A percentile compares a stretch with the other conserved stretches of the same genome.
Conservation (phyloP, 2,113 vertebrate species). For the Thymallus thymallus region DNA sequence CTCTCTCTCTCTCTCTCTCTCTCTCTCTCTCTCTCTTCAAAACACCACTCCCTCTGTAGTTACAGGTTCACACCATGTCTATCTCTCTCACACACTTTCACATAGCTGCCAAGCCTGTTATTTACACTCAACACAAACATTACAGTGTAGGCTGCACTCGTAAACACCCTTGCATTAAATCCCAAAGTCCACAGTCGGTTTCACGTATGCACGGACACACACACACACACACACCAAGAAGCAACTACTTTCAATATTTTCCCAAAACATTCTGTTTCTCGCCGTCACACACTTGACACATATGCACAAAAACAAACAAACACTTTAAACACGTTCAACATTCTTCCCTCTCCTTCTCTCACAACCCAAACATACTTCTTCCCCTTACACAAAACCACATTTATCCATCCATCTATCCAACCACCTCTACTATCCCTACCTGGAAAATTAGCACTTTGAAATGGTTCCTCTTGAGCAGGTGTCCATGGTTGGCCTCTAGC, state of each 20-base stretch:
- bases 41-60: not conserved
- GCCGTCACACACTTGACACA: too few species aligned
- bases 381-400: not conserved
- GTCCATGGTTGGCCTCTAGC: constrained; percentile 89
- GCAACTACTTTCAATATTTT: not conserved
- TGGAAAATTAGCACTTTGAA: constrained; percentile 98
- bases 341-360: too few species aligned
- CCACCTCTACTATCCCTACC: constrained; percentile 68
- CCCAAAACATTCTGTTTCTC: not conserved
- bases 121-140: not conserved
- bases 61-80: too few species aligned
- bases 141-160: not conserved
- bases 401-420: not conserved
- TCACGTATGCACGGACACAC: not conserved
- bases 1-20: not conserved
- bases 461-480: constrained; percentile 92
- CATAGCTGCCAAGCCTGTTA: not conserved
- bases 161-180: too few species aligned
- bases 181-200: too few species aligned
- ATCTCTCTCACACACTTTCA: not conserved
- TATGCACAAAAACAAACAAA: too few species aligned
- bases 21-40: not conserved
- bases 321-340: too few species aligned
- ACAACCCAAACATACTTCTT: too few species aligned
- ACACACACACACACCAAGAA: not conserved